Evolutionary conservation across 2,888 invertebrate species (phyloP), one percentile per base, ranked within the genome.

Genomic region (Amiota mariae): DNA sequence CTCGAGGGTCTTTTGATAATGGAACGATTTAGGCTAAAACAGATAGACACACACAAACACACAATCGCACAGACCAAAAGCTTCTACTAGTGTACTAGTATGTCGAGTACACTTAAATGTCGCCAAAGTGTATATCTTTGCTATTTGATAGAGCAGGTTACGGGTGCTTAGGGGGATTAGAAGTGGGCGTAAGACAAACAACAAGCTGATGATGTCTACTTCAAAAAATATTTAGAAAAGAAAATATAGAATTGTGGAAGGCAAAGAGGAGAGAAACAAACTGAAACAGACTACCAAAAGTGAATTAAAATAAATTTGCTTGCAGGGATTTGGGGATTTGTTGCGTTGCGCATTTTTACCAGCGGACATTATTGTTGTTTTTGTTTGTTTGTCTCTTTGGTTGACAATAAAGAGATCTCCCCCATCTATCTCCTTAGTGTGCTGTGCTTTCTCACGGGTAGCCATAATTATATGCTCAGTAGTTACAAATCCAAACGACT

Each of bases 261-360:
- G 36, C 36, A 8, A 63, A 51, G 51, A 68, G 67, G 66, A 57
- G 64, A n/a, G 67, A 75, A 54, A 46, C 71, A 72, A 74, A 70
- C 36, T 70, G 63, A 68, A 70, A 59, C 59, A 72, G 61, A 51
- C 66, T 72, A 74, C 76, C 83, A 78, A 83, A 83, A 85, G 83
- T 83, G 83, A 83, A 83, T 83, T 83, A 83, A 83, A 85, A 85
- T 83, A 83, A 83, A 83, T 83, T 85, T 83, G 84, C 85, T 83
- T 73, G 85, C 84, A 85, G 83, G 83, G 85, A 85, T 83, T 83
- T 83, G 74, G 84, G 85, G 85, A 83, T 83, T 83, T 83, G 83
- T 85, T 82, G 82, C 81, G 82, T 82, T 80, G 82, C 81, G 84
- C 85, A 82, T 83, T 83, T 84, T 85, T 77, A 78, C 77, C 80